These are phyloP conservation scores for Anastrepha obliqua DNA, from an alignment of 1,140 invertebrate genomes.

Conservation along the genomic window DNA sequence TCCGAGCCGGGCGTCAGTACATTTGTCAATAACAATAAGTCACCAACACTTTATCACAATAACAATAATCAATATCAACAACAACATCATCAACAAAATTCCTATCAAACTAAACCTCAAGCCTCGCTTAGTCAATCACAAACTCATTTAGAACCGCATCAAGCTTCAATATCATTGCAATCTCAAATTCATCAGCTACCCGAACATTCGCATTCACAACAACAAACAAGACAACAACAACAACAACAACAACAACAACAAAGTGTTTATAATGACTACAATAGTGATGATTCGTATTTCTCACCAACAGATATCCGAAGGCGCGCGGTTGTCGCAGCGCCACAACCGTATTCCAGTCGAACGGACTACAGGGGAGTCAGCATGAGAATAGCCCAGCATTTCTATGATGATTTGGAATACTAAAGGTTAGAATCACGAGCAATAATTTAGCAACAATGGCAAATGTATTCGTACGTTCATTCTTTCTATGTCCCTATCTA, in stretches of 20 bases:
- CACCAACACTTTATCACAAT: conserved; percentile 55
- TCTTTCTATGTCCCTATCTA: neutral
- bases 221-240: conserved; percentile 60
- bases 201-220: conserved; percentile 59
- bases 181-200: conserved; percentile 63
- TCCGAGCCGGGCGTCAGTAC: conserved; percentile 55
- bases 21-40: conserved; percentile 61
- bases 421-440: conserved; percentile 57
- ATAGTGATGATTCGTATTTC: conserved; percentile 74
- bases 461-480: neutral
- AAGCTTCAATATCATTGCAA: conserved; percentile 55
- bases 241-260: conserved; percentile 58
- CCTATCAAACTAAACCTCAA: conserved; percentile 59
- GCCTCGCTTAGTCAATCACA: conserved; percentile 45
- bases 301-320: conserved; percentile 74
- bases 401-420: conserved; percentile 71
- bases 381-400: conserved; percentile 66
- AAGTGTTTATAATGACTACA: conserved; percentile 61
- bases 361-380: conserved; percentile 68
- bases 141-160: conserved; percentile 56
- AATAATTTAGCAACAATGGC: neutral
- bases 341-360: conserved; percentile 68
- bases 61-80: conserved; percentile 59
- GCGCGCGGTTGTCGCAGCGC: conserved; percentile 69
- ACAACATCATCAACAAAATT: conserved; percentile 65